Conservation (phyloP, 1,140 invertebrate species). For the Leptinotarsa texana region DNA sequence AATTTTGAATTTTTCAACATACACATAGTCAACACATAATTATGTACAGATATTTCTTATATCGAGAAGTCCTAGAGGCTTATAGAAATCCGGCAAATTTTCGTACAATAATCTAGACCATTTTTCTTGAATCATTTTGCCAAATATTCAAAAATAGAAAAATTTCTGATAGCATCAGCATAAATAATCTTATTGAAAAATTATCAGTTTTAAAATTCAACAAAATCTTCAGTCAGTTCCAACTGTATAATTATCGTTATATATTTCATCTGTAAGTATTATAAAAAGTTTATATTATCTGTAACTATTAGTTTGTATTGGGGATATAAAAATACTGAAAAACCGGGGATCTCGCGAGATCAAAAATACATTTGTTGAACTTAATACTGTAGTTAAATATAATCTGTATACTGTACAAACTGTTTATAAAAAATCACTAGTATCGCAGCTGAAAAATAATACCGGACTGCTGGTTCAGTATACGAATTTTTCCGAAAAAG, state of each 20-base stretch:
- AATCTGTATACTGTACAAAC: constrained; percentile 48
- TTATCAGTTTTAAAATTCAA: constrained; percentile 25
- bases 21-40: constrained; percentile 50
- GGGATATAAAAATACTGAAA: constrained; percentile 48
- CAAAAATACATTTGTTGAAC: constrained; percentile 43
- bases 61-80: constrained; percentile 34
- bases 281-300: constrained; percentile 39
- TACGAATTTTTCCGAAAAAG: neutral
- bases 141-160: constrained; percentile 36
- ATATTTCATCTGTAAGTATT: constrained; percentile 38
- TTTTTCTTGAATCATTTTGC: constrained; percentile 45
- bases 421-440: constrained; percentile 51
- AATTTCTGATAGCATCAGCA: constrained; percentile 19
- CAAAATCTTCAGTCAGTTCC: constrained; percentile 43
- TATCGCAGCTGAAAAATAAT: constrained; percentile 49
- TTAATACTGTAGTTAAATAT: constrained; percentile 44
- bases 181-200: constrained; percentile 1
- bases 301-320: constrained; percentile 33
- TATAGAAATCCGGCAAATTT: constrained; percentile 27
- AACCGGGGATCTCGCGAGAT: constrained; percentile 36
- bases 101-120: constrained; percentile 41
- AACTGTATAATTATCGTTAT: constrained; percentile 37
- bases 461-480: neutral
- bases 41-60: constrained; percentile 30
- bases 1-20: constrained; percentile 28